Base-by-base conservation (phyloP, 2,888 invertebrate genomes). In the Willowsia nigromaculata region DNA sequence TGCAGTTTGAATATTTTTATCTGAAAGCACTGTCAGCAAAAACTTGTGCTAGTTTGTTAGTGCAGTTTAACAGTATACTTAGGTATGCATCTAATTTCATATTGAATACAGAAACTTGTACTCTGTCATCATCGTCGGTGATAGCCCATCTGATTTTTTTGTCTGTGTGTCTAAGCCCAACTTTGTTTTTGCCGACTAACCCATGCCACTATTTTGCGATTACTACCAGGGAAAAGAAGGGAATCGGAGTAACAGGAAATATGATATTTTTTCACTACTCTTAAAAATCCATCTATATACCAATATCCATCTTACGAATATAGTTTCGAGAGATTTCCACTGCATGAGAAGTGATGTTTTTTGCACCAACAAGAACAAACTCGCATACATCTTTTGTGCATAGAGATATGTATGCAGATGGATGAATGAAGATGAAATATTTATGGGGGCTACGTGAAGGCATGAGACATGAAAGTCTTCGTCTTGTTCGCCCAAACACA, bases 391-490 rank as follows among this genome's bases (percentile, higher is more conserved):
- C 11, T 37, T 40, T 68, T 68, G 68, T 65, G 37, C 27, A 22
- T 83, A 76, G n/a, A 85, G 27, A 76, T 43, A 85, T 40, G 68
- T 30, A 80, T 71, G 78, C 43, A 68, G 65, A 84, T 84, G 84
- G 84, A 78, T 88, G 88, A 88, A 83, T 88, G 84, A 84, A 88
- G 84, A 88, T 88, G 88, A 88, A 83, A 83, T 88, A 88, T 88
- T 88, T 88, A 88, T 88, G 88, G 84, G 65, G 40, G 62, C 53
- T 88, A 88, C 88, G 88, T 88, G 88, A 88, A 78, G 78, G 84
- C 83, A 88, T 68, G 88, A 84, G 78, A 78, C 76, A 78, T 74
- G 53, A 53, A 65, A 62, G 68, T 53, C 86, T 78, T 74, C 53
- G 1, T 65, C 76, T 76, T 76, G 76, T 53, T 76, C 68, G 65